phyloP scores from a whole-genome alignment of 2,113 vertebrate species.

The Chlorodrepanis virens region DNA sequence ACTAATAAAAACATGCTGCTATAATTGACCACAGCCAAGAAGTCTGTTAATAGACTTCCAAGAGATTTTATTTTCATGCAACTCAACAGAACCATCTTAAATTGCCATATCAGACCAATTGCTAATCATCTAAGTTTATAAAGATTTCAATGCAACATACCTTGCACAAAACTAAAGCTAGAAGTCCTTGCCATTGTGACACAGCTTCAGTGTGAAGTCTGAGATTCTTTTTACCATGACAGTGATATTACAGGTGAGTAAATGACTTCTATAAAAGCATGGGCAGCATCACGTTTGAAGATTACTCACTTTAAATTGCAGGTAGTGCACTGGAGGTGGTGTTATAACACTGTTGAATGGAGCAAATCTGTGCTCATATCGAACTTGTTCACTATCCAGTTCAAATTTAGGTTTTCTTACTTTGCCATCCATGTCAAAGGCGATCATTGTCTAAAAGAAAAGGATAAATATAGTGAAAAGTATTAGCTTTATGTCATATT shows the following conservation, averaged over 20 bases:
- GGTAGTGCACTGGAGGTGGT: constrained; percentile 94
- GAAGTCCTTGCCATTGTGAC: not conserved
- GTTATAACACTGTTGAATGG: constrained; percentile 99
- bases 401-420: constrained; percentile 97
- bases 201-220: not conserved
- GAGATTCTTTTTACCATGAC: not conserved
- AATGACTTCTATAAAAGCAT: not conserved
- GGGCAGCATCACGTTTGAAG: not conserved
- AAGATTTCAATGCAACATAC: not conserved
- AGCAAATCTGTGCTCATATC: constrained; percentile 97
- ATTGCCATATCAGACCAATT: not conserved
- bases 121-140: not conserved
- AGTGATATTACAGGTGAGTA: not conserved
- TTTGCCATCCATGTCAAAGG: constrained; percentile 98
- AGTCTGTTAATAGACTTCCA: not conserved
- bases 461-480: not conserved
- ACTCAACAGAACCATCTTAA: not conserved
- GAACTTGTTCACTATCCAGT: constrained; percentile 96
- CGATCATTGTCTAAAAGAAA: constrained; percentile 90
- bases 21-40: not conserved
- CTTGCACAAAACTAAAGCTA: not conserved
- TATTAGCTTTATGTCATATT: not conserved
- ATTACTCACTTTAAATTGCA: constrained; percentile 92
- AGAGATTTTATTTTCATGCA: not conserved
- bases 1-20: not conserved